These are phyloP conservation scores for Psettodes erumei DNA, from an alignment of 2,113 vertebrate species.

Conservation along the genomic window DNA sequence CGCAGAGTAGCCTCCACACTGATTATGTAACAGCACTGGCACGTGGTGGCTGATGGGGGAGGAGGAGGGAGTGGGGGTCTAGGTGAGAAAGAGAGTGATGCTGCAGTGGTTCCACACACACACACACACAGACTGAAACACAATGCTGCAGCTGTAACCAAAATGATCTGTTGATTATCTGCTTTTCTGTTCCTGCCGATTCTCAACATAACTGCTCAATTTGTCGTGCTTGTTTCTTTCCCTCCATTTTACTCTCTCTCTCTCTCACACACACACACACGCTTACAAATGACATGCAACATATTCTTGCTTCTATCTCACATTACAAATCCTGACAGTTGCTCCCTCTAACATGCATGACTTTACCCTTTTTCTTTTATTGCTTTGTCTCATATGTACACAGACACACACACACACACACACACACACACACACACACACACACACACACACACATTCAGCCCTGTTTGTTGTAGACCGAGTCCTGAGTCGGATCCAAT, in stretches of 20 bases:
- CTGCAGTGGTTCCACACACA: slow-evolving; percentile 48
- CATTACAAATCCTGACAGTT: neutral
- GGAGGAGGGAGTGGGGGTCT: slow-evolving; percentile 32
- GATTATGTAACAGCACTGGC: slow-evolving; percentile 67
- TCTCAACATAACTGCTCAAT: neutral
- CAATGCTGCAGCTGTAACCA: neutral
- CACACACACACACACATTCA: neutral
- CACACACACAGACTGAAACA: slow-evolving; percentile 20
- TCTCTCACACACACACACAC: neutral
- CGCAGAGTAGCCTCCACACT: slow-evolving; percentile 33
- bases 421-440: neutral
- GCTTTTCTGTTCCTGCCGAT: slow-evolving; percentile 4
- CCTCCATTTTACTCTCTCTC: no score
- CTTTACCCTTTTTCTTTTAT: neutral
- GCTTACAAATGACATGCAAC: neutral
- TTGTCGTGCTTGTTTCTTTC: neutral
- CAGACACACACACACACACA: neutral
- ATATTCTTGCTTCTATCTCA: neutral
- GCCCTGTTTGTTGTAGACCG: neutral
- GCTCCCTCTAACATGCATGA: neutral
- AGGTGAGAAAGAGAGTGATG: slow-evolving; percentile 37
- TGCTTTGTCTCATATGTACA: slow-evolving; percentile 4
- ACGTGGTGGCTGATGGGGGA: slow-evolving; percentile 28
- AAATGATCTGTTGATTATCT: neutral
- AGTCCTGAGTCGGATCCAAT: slow-evolving; percentile 22